These are phyloP conservation scores for Pocillopora grandis DNA, from an alignment of 92 coral and sea anemone genomes.

Conservation along the genomic window DNA sequence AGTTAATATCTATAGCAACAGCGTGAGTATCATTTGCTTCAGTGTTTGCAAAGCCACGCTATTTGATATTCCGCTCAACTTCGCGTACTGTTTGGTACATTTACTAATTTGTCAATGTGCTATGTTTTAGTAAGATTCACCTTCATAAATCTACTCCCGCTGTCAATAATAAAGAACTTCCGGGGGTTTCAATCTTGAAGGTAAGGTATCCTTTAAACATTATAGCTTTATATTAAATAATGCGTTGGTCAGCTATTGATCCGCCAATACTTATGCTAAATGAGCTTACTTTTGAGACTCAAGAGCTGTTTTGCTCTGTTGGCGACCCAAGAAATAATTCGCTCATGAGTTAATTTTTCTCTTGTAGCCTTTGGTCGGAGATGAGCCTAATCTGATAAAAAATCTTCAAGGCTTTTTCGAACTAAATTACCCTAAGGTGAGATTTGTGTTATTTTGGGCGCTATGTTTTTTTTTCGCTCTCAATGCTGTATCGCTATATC, in stretches of 20 bases:
- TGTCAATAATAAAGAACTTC: conserved; percentile 68
- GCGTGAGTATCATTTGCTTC: conserved; percentile 60
- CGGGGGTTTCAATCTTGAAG: conserved; percentile 87
- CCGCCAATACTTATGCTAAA: too few relatives aligned
- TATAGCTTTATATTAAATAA: too few relatives aligned
- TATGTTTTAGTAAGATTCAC: conserved; percentile 58
- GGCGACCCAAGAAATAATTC: not conserved
- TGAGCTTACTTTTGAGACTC: too few relatives aligned
- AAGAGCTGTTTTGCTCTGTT: not conserved
- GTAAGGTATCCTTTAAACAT: conserved; percentile 40
- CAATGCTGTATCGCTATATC: too few relatives aligned
- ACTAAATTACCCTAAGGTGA: conserved; percentile 86
- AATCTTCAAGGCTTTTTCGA: conserved; percentile 93
- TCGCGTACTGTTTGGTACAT: not conserved
- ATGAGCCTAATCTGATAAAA: conserved; percentile 80
- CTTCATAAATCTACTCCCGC: conserved; percentile 66
- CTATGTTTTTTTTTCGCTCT: too few relatives aligned
- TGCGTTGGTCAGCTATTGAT: too few relatives aligned
- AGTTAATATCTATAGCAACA: conserved; percentile 72
- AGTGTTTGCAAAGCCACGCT: not conserved
- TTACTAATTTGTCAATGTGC: not conserved
- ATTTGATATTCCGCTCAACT: not conserved
- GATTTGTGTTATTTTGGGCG: too few relatives aligned
- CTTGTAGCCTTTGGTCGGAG: conserved; percentile 92
- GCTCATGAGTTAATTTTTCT: not conserved